Evolutionary conservation across 2,888 invertebrate species (phyloP), one percentile per base, ranked within the genome.

Genomic region (Chirona hameri): DNA sequence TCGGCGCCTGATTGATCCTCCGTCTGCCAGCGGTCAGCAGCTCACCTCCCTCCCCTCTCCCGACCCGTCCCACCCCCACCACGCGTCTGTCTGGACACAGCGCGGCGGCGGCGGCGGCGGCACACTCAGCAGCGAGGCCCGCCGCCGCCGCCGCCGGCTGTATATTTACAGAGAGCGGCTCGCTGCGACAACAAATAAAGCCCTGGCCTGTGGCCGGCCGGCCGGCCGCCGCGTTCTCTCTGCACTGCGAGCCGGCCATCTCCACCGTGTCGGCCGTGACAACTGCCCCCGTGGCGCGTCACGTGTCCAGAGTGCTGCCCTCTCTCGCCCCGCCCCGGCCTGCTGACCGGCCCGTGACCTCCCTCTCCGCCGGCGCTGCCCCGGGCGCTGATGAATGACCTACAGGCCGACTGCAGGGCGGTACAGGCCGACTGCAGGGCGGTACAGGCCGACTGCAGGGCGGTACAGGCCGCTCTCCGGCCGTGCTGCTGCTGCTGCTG

Each of bases 171-270:
- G 15, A 24, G 18, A 39, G 18, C 21, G 31, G 31, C 39, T 10
- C 21, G 15, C 76, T 39, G 39, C 18, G 39, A 76, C 76, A 76
- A 76, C 76, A 76, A 76, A 76, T 76, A 76, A 76, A 76, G 29
- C 39, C 39, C 21, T 21, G 7, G 60, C n/a, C n/a, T 24, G 57
- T 7, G 7, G 57, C 21, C 21, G 57, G 2, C 7, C 21, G 21
- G 39, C 76, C n/a, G 29, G 76, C 1, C 76, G 29, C 39, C 10
- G 76, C 76, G 15, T n/a, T 29, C 24, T 12, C 29, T 9, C 39
- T 31, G 31, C 76, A 76, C 29, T 76, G 76, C 76, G 39, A 24
- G 18, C 76, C 0, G 29, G 39, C 39, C 76, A 10, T 76, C 76
- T 39, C 24, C 39, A 7, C 48, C 9, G 7, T 39, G 21, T 39